Percentiles rank a stretch among this genome's conserved stretches.
phyloP scores from a whole-genome alignment of 2,113 vertebrate species.

The Pelobates fuscus region DNA sequence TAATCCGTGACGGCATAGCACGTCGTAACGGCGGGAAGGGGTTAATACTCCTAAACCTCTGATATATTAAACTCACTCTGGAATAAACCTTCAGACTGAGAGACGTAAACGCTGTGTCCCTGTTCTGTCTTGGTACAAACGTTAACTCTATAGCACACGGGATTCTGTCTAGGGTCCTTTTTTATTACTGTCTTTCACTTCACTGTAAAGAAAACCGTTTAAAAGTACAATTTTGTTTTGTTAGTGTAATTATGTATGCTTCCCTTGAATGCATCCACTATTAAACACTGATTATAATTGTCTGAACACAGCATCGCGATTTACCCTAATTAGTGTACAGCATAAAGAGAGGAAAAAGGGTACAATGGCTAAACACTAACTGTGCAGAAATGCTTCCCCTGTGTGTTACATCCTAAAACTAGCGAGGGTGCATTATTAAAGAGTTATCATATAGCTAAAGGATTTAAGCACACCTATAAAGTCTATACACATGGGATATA shows the following conservation, averaged over 20 bases:
- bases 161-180: too few relatives aligned
- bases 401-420: constrained; percentile 9
- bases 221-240: not conserved
- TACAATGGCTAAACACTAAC: not conserved
- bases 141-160: too few relatives aligned
- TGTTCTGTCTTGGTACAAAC: too few relatives aligned
- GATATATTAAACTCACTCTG: too few relatives aligned
- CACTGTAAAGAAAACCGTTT: too few relatives aligned
- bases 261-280: constrained; percentile 8
- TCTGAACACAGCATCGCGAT: not conserved
- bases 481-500: constrained; percentile 11
- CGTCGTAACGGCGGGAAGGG: too few relatives aligned
- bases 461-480: constrained; percentile 20
- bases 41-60: too few relatives aligned
- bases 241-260: constrained; percentile 6
- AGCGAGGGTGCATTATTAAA: constrained; percentile 17
- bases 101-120: too few relatives aligned
- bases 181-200: too few relatives aligned
- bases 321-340: constrained; percentile 19
- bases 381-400: constrained; percentile 6
- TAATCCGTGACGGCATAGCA: too few relatives aligned
- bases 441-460: constrained; percentile 10
- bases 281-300: constrained; percentile 4
- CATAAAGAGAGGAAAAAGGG: constrained; percentile 17
- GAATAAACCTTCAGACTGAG: too few relatives aligned